A percentile compares a stretch with the other conserved stretches of the same genome.
phyloP scores from a whole-genome alignment of 2,888 invertebrate genomes.

The Polydrusus tereticollis region DNA sequence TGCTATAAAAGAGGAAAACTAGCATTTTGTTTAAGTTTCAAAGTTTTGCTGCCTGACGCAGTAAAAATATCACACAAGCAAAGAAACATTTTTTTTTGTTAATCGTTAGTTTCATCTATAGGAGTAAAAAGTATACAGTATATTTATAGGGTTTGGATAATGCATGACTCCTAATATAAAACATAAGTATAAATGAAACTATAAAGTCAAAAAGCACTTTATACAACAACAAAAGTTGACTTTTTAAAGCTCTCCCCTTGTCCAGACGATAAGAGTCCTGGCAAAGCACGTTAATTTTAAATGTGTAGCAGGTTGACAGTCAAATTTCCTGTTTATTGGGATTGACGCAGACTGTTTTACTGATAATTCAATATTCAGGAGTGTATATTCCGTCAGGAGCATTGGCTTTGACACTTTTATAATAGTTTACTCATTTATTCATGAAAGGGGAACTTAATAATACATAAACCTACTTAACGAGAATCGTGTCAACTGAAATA shows the following conservation, averaged over 20 bases:
- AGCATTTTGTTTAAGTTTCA: too few relatives aligned
- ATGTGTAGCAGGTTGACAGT: slow-evolving; percentile 2
- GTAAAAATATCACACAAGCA: too few relatives aligned
- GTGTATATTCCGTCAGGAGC: slow-evolving; percentile 3
- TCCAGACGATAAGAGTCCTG: neutral
- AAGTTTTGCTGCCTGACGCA: too few relatives aligned
- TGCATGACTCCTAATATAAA: too few relatives aligned
- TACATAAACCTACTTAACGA: neutral
- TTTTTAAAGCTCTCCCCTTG: neutral
- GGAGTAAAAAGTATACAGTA: too few relatives aligned
- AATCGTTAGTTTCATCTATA: too few relatives aligned
- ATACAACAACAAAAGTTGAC: neutral
- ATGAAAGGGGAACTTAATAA: neutral
- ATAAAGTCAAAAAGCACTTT: neutral
- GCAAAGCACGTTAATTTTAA: slow-evolving; percentile 13
- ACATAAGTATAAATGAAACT: too few relatives aligned
- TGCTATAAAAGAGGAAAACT: too few relatives aligned
- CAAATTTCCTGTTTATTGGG: slow-evolving; percentile 22
- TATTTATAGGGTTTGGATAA: too few relatives aligned
- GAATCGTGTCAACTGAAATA: too few relatives aligned
- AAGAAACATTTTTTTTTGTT: too few relatives aligned
- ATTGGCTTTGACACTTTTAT: slow-evolving; percentile 17
- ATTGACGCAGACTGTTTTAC: slow-evolving; percentile 11
- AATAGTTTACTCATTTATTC: neutral
- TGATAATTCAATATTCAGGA: slow-evolving; percentile 30